A percentile compares a stretch with the other conserved stretches of the same genome.
phyloP scores from a whole-genome alignment of 2,888 invertebrate species.

The Calameuta idolon region DNA sequence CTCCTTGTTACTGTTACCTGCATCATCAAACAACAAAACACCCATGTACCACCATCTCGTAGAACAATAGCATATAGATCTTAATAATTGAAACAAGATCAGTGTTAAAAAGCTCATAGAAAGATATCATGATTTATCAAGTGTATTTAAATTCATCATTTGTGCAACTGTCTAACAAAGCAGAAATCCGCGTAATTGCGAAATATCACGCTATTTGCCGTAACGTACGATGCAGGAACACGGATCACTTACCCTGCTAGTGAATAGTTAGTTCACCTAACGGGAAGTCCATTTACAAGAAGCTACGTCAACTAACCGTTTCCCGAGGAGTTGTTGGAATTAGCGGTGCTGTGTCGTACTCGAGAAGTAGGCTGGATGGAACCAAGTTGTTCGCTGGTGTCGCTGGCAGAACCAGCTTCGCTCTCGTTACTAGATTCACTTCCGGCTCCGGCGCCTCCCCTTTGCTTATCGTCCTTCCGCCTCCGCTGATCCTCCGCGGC shows the following conservation, averaged over 20 bases:
- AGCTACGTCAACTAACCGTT: constrained; percentile 62
- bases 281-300: constrained; percentile 49
- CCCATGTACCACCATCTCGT: background rate
- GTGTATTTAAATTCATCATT: constrained; percentile 22
- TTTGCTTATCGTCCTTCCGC: constrained; percentile 61
- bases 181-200: background rate
- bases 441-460: constrained; percentile 60
- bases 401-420: constrained; percentile 63
- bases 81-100: constrained; percentile 6
- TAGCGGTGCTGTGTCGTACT: constrained; percentile 54
- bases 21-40: background rate
- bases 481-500: constrained; percentile 62
- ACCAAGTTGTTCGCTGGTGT: constrained; percentile 60
- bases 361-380: constrained; percentile 55
- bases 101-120: constrained; percentile 34
- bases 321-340: constrained; percentile 62
- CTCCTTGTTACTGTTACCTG: constrained; percentile 68
- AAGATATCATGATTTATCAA: constrained; percentile 14
- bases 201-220: background rate
- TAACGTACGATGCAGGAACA: constrained; percentile 38
- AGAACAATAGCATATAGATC: background rate
- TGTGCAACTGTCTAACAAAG: background rate
- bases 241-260: constrained; percentile 51
- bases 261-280: constrained; percentile 52
- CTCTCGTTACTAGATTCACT: constrained; percentile 66